phyloP scores from a whole-genome alignment of 2,113 vertebrate species.

The Burhinus bistriatus region DNA sequence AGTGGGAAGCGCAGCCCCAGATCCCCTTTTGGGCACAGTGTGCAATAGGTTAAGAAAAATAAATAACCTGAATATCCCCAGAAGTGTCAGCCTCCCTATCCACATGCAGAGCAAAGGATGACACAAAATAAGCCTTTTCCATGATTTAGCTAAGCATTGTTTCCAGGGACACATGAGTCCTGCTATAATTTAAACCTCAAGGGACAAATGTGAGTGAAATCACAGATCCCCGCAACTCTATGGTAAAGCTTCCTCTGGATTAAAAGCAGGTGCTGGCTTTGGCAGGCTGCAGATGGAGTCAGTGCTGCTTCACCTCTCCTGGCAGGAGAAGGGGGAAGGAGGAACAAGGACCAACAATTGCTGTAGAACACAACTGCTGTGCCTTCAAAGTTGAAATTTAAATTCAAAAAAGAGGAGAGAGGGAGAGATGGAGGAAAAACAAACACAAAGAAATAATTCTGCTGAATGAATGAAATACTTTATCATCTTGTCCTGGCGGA shows the following conservation, averaged over 20 bases:
- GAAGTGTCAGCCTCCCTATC: not conserved
- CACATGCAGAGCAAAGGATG: not conserved
- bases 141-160: not conserved
- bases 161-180: not conserved
- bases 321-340: not conserved
- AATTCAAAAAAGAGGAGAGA: not conserved
- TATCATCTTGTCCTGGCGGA: not conserved
- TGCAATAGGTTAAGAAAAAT: not conserved
- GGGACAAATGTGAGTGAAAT: not conserved
- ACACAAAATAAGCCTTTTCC: not conserved
- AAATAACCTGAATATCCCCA: not conserved
- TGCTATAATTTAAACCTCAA: not conserved
- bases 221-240: not conserved
- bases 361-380: rapidly evolving
- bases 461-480: not conserved
- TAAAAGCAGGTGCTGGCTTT: not conserved
- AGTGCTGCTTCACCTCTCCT: not conserved
- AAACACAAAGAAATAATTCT: not conserved
- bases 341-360: not conserved
- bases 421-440: not conserved
- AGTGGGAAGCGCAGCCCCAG: not conserved
- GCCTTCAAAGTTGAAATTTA: not conserved
- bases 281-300: not conserved
- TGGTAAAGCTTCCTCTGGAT: not conserved
- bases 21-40: not conserved